Evolutionary conservation across 2,888 invertebrate species (phyloP).

Genomic region (Vanessa cardui): DNA sequence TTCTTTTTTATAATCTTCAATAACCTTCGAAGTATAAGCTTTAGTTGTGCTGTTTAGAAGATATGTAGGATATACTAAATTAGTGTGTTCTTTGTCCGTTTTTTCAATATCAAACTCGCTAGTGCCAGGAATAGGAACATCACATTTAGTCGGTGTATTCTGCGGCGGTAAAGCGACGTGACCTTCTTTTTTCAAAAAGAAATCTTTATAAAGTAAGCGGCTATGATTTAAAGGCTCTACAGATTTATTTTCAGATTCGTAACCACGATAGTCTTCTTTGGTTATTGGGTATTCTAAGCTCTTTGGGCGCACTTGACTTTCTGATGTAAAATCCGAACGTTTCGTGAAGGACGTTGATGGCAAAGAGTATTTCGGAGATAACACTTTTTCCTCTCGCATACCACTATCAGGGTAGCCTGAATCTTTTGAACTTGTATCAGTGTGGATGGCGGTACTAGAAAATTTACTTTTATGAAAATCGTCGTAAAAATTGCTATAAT

Average conservation of each 20-base stretch:
- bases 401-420: slow-evolving; percentile 74
- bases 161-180: slow-evolving; percentile 67
- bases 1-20: slow-evolving; percentile 80
- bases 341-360: slow-evolving; percentile 58
- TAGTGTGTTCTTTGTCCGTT: slow-evolving; percentile 50
- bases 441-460: slow-evolving; percentile 63
- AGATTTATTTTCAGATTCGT: slow-evolving; percentile 59
- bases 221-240: slow-evolving; percentile 72
- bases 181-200: slow-evolving; percentile 73
- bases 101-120: slow-evolving; percentile 49
- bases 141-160: slow-evolving; percentile 63
- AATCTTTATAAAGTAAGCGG: slow-evolving; percentile 75
- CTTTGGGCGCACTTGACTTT: slow-evolving; percentile 56
- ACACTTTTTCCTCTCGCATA: slow-evolving; percentile 62
- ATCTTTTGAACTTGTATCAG: slow-evolving; percentile 74
- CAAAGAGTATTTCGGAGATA: slow-evolving; percentile 61
- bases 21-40: slow-evolving; percentile 78
- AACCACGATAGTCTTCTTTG: slow-evolving; percentile 58
- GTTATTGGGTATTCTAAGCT: slow-evolving; percentile 66
- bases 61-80: slow-evolving; percentile 71
- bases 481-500: slow-evolving; percentile 69
- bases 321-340: slow-evolving; percentile 53
- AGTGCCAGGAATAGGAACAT: slow-evolving; percentile 45
- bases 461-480: slow-evolving; percentile 63
- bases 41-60: slow-evolving; percentile 73